These are phyloP conservation scores for Macrotis lagotis DNA, from an alignment of 2,113 vertebrate species.

Conservation along the genomic window DNA sequence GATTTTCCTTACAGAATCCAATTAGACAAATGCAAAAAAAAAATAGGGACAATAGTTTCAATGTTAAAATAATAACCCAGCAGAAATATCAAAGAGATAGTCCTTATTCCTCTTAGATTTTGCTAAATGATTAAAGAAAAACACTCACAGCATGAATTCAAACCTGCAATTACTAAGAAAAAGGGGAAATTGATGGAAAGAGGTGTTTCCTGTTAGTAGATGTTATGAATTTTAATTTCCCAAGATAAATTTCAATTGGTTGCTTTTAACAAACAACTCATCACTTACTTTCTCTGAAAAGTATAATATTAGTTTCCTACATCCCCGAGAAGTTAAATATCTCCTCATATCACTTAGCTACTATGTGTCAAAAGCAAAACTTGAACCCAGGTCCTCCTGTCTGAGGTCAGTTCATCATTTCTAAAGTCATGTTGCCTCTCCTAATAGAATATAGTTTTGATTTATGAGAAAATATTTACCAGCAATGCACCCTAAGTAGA, in stretches of 20 bases:
- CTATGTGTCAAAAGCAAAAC: background rate
- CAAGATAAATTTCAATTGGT: background rate
- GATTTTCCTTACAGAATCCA: background rate
- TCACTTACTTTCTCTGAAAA: background rate
- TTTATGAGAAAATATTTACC: background rate
- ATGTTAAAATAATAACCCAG: background rate
- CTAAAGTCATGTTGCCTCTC: background rate
- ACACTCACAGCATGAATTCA: background rate
- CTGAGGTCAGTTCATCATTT: background rate
- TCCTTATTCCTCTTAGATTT: background rate
- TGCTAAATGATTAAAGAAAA: background rate
- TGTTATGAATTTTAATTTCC: background rate
- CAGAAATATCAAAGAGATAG: background rate
- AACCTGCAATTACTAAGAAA: background rate
- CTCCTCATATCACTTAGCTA: background rate
- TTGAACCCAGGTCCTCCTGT: background rate
- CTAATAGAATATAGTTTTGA: background rate
- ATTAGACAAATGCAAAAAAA: background rate
- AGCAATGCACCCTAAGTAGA: background rate
- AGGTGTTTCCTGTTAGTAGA: background rate
- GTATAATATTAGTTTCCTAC: background rate
- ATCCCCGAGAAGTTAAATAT: background rate
- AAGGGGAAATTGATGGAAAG: background rate
- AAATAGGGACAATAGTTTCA: background rate
- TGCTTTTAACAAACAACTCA: background rate